A percentile compares a stretch with the other conserved stretches of the same genome.
phyloP scores from a whole-genome alignment of 2,797 vertebrate genomes.

The Neosilurus mollespiculum region DNA sequence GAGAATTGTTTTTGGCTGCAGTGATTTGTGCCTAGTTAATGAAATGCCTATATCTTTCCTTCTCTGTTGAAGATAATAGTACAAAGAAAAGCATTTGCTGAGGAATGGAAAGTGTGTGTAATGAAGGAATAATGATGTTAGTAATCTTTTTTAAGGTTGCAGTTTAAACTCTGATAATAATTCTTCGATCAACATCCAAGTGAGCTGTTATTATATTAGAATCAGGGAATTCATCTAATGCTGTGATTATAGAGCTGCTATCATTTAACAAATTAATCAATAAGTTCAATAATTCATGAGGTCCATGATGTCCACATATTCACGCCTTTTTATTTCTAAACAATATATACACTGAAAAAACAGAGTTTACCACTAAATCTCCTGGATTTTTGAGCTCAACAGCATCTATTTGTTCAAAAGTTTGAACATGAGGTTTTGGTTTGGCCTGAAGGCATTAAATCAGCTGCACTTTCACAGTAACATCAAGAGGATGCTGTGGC shows the following conservation, averaged over 20 bases:
- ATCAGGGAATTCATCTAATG: background rate
- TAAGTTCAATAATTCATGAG: too few species aligned
- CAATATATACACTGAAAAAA: background rate
- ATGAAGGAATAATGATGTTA: background rate
- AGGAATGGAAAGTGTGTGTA: background rate
- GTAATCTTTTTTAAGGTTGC: background rate
- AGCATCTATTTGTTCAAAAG: background rate
- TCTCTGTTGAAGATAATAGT: background rate
- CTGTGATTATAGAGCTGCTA: background rate
- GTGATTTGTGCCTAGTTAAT: background rate
- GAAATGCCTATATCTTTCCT: background rate
- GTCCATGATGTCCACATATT: background rate
- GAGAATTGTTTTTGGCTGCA: background rate
- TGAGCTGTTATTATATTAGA: background rate
- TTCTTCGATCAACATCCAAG: background rate
- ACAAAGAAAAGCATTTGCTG: background rate
- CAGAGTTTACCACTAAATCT: background rate
- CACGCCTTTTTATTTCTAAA: background rate
- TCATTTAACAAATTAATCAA: background rate
- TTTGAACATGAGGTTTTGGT: background rate
- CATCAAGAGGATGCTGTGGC: slow-evolving; percentile 8
- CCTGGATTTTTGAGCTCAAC: background rate
- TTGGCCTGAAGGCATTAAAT: background rate
- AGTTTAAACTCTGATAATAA: background rate
- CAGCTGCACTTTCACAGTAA: background rate